Evolutionary conservation across 2,888 invertebrate genomes (phyloP).

Genomic region (Cosmia pyralina): DNA sequence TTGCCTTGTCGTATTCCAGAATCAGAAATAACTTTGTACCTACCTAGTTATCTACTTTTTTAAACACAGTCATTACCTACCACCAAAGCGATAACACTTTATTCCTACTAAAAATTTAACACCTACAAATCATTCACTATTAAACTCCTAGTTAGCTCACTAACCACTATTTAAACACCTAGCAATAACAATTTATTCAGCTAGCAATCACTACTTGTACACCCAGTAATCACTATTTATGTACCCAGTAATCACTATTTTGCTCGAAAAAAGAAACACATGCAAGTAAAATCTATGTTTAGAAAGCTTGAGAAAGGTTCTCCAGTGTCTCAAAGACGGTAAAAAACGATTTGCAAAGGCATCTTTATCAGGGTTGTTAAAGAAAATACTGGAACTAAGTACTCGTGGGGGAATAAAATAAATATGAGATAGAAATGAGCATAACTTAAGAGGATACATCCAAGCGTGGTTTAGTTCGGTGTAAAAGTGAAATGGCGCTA

Average conservation of each 20-base stretch:
- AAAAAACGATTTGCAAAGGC: slow-evolving; percentile 47
- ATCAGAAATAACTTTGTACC: not conserved
- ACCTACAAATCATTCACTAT: not conserved
- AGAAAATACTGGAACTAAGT: not conserved
- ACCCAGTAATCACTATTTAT: slow-evolving; percentile 9
- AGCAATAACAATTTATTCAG: not conserved
- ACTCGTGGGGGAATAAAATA: not conserved
- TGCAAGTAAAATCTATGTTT: slow-evolving; percentile 5
- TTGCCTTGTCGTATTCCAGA: not conserved
- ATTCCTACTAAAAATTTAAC: not conserved
- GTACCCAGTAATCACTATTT: not conserved
- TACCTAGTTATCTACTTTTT: not conserved
- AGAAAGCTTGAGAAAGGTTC: slow-evolving; percentile 19
- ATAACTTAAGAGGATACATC: not conserved
- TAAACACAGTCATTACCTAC: slow-evolving; percentile 8
- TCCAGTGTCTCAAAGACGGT: slow-evolving; percentile 36
- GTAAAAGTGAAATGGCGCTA: too few relatives aligned
- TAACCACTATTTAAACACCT: slow-evolving; percentile 2
- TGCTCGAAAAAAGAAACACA: slow-evolving; percentile 20
- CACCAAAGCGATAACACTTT: not conserved
- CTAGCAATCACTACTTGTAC: not conserved
- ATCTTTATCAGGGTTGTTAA: slow-evolving; percentile 39
- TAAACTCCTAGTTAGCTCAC: not conserved
- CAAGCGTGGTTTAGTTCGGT: too few relatives aligned
- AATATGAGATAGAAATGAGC: not conserved